Conservation (phyloP, 2,797 vertebrate genomes). For the Rhodeus uyekii region DNA sequence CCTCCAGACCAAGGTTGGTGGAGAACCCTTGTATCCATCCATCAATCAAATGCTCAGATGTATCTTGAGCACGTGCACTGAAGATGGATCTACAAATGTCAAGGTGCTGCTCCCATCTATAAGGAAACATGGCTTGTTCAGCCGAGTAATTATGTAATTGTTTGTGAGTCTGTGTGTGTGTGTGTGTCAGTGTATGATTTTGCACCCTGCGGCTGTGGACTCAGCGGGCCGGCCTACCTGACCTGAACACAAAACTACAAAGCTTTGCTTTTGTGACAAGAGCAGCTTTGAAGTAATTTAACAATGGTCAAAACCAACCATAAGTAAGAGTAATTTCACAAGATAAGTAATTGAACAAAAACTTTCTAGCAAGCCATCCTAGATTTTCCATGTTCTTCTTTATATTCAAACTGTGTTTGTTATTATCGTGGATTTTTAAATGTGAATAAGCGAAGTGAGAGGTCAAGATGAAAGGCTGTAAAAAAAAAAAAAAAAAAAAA, state of each 20-base stretch:
- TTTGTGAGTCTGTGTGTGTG: background rate
- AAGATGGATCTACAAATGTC: conserved; percentile 10
- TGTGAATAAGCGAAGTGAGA: background rate
- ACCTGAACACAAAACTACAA: background rate
- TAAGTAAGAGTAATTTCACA: background rate
- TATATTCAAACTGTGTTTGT: background rate
- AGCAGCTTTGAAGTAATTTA: conserved; percentile 5
- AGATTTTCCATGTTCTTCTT: background rate
- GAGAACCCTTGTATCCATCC: conserved; percentile 6
- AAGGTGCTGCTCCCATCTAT: conserved; percentile 11
- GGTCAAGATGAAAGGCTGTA: background rate
- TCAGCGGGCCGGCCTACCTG: background rate
- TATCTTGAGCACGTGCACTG: background rate
- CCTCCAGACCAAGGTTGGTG: background rate
- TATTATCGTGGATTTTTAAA: background rate
- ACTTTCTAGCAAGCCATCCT: background rate
- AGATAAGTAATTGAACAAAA: background rate
- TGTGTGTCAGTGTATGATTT: conserved; percentile 5
- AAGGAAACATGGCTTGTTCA: conserved; percentile 1
- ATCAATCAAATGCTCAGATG: conserved; percentile 26
- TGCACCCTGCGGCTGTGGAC: background rate
- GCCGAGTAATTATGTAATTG: background rate
- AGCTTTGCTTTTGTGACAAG: conserved; percentile 2
- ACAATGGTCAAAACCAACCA: background rate
- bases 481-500: too few species aligned